Evolutionary conservation across 2,113 vertebrate genomes (phyloP), one percentile per base, ranked within the genome.

Genomic region (Gadus macrocephalus): DNA sequence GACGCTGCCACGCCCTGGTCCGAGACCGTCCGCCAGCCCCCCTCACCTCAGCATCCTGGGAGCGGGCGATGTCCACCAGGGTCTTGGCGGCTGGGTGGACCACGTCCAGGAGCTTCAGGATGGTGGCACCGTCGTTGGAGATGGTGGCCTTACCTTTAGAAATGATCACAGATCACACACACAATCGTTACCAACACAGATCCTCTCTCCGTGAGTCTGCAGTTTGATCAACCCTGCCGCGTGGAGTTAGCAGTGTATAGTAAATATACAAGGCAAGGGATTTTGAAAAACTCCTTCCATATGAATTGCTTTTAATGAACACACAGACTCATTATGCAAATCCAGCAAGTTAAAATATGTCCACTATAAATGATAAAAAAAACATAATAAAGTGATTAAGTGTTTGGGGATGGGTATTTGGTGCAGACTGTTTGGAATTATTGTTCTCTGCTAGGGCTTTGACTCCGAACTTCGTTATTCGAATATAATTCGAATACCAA

Each of bases 91-190:
- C 97, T 0, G 97, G 97, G 65, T 99, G 97, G 28, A 99, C 93
- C 0, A 99, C 96, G 3, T 99, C 97, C 0, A 99, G 91, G 58
- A 99, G 94, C 80, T 97, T 99, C 87, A 99, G 89, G 85, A 99
- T 98, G 71, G 97, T 99, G 85, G 97, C 97, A 0, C 97, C 97
- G 61, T 99, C 97, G 0, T 99, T 99, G 19, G 97, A 98, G 88
- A 99, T 98, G 0, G 97, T 99, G 78, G 96, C 95, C 87, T 99
- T 99, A 31, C 97, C 97, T 99, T 22, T 15, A 78, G 68, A 73
- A 55, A 35, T 3, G 78, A 38, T 58, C 3, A 85, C 28, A 69
- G 0, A 70, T 2, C 27, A 49, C 5, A 15, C 25, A 14, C 17
- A 7, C 16, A 62, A 55, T 19, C 2, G 59, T 19, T 9, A 67